Evolutionary conservation across 2,888 invertebrate species (phyloP), one percentile per base, ranked within the genome.

Genomic region (Drosophila fulvimacula): DNA sequence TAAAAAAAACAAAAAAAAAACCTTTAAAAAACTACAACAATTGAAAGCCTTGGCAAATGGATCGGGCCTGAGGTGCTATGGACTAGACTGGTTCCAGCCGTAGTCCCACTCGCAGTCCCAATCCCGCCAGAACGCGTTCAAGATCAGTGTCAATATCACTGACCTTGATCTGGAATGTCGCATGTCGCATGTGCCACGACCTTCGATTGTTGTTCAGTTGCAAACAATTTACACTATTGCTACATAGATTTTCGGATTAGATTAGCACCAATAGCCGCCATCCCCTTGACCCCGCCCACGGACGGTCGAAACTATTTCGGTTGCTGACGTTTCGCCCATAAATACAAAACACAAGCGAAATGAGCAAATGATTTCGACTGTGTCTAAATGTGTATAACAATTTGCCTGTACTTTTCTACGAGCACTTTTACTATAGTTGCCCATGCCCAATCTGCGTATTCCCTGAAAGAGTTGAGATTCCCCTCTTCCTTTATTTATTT

Each of bases 151-250:
- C 71, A 66, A 59, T 48, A 27, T 34, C 19, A n/a, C 38, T 63
- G 77, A 61, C 66, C 63, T 69, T 65, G 75, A 24, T 19, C 17
- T 7, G 55, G 53, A 19, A 21, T 34, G 32, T 69, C 56, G 49
- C 49, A 0, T 52, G 32, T 69, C 57, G 46, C 49, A 0, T 52
- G 36, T 41, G 19, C 39, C 21, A 44, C 19, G 48, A 52, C 66
- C 58, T 61, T 72, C 60, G 53, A 53, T 62, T 49, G 34, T 32
- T 53, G 48, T 63, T 63, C 41, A 53, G 10, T 68, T 52, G 36
- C n/a, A 72, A 83, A 81, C 73, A 78, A 83, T 80, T 85, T 88
- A 85, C 81, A 88, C 66, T 86, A 87, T 89, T 86, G 80, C 79
- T 69, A 30, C 52, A 67, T 70, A 55, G 44, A 61, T 63, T 39